Percentiles rank a stretch among this genome's conserved stretches.
Conservation (phyloP, 2,113 vertebrate genomes). For the Neolamprologus ventralis region DNA sequence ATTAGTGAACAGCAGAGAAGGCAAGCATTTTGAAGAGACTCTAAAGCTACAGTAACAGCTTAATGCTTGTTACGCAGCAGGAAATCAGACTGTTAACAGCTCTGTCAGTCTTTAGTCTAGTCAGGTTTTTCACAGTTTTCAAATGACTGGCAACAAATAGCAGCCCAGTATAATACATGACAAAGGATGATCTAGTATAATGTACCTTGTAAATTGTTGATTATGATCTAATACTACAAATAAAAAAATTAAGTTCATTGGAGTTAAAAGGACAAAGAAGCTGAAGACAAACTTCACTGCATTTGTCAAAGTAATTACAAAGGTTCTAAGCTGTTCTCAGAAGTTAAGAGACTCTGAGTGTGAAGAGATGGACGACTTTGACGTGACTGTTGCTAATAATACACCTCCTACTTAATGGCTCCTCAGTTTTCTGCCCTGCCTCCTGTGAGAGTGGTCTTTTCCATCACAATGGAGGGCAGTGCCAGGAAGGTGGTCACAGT, state of each 20-base stretch:
- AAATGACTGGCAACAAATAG: background rate
- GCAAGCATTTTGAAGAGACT: background rate
- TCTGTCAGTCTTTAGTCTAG: background rate
- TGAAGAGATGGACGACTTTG: background rate
- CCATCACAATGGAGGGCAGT: conserved; percentile 93
- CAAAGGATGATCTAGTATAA: background rate
- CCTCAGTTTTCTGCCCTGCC: conserved; percentile 92
- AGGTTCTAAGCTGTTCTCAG: background rate
- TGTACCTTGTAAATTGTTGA: background rate
- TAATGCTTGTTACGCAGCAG: background rate
- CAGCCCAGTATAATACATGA: background rate
- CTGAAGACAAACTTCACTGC: background rate
- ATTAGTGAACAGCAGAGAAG: background rate
- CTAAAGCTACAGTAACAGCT: background rate
- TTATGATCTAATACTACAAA: background rate
- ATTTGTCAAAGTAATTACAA: background rate
- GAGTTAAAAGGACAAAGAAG: background rate
- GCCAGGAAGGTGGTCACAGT: conserved; percentile 94
- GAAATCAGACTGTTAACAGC: background rate
- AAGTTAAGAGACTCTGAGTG: background rate
- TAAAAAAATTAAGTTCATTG: background rate
- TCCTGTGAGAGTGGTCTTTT: conserved; percentile 92
- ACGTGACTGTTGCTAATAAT: background rate
- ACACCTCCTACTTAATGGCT: background rate
- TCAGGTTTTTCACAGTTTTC: background rate